Conservation (phyloP, 2,797 vertebrate species). For the Argyrosomus regius region DNA sequence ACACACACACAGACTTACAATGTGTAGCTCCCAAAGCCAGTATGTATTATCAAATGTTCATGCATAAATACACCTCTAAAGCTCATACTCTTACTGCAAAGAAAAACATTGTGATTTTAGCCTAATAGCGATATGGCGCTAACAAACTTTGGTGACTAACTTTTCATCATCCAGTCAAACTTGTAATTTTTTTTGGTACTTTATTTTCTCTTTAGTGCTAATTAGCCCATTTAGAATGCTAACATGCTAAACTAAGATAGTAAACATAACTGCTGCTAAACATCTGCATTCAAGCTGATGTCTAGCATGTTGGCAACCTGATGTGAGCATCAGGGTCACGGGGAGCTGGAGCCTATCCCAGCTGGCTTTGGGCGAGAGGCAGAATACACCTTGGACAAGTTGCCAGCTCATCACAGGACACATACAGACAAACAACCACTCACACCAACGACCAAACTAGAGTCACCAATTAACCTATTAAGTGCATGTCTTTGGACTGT, state of each 20-base stretch:
- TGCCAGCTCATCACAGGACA: too few species aligned
- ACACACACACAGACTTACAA: background rate
- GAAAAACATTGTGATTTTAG: background rate
- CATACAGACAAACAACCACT: too few species aligned
- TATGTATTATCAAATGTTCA: background rate
- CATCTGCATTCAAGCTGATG: background rate
- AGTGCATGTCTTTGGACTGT: too few species aligned
- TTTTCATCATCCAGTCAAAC: background rate
- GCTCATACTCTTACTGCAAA: too few species aligned
- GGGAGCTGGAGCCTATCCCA: too few species aligned
- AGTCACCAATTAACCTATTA: too few species aligned
- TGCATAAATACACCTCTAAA: too few species aligned
- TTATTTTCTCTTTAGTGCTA: background rate
- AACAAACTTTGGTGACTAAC: too few species aligned
- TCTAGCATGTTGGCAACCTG: background rate
- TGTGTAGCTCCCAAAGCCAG: background rate
- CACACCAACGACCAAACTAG: too few species aligned
- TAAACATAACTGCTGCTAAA: background rate
- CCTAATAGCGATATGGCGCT: background rate
- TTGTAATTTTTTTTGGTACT: background rate
- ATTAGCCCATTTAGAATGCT: background rate
- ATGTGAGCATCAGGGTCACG: too few species aligned
- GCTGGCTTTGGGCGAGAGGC: too few species aligned
- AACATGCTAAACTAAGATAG: background rate
- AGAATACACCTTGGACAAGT: too few species aligned